Conservation (phyloP, 2,888 invertebrate genomes). For the Noctua pronuba region DNA sequence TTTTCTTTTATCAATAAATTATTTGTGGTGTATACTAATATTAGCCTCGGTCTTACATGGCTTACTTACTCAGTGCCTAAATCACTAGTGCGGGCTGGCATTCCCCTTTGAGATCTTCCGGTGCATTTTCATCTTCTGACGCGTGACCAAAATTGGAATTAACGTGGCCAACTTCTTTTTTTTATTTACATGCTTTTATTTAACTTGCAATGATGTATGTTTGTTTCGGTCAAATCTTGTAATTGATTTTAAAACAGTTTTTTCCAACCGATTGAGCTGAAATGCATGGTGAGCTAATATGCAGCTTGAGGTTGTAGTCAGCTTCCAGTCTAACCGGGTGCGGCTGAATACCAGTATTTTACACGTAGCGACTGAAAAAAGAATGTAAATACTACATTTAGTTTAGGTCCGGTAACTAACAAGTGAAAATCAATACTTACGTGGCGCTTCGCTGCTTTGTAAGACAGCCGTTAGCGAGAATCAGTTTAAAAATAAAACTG, state of each 20-base stretch:
- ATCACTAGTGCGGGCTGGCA: too few species aligned
- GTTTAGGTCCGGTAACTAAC: background rate
- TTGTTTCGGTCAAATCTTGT: background rate
- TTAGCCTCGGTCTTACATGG: too few species aligned
- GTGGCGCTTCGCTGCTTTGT: constrained; percentile 1
- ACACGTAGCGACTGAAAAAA: background rate
- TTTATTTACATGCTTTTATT: background rate
- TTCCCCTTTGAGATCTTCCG: background rate
- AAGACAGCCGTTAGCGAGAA: constrained; percentile 9
- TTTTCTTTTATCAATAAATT: too few species aligned
- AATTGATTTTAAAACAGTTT: background rate
- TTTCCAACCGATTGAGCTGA: background rate
- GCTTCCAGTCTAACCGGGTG: background rate
- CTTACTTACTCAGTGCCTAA: too few species aligned
- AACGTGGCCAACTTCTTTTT: background rate
- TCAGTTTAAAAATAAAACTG: constrained; percentile 35
- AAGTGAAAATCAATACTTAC: constrained; percentile 44
- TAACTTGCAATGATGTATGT: background rate
- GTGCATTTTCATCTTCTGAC: background rate
- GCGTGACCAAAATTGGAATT: background rate
- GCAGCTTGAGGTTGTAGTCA: background rate
- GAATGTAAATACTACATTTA: background rate
- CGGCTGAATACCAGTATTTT: background rate
- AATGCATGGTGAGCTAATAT: background rate
- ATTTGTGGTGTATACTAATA: too few species aligned